phyloP scores from a whole-genome alignment of 2,888 invertebrate species.

The Oscheius myriophilus region DNA sequence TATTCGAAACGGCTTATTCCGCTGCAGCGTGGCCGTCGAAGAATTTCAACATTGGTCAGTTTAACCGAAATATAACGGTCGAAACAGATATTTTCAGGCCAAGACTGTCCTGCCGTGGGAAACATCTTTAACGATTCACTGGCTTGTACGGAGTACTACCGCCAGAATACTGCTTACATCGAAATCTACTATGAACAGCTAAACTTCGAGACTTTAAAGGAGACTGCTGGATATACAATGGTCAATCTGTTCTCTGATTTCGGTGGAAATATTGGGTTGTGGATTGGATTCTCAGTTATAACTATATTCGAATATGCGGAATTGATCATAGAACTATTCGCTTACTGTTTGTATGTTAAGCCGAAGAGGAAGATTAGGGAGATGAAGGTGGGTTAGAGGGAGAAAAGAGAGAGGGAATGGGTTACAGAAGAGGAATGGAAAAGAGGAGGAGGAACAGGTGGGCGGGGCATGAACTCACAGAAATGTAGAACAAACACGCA shows the following conservation, averaged over 20 bases:
- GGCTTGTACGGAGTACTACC: slow-evolving; percentile 68
- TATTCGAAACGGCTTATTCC: slow-evolving; percentile 70
- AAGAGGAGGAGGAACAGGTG: too few species aligned
- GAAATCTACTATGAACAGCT: slow-evolving; percentile 71
- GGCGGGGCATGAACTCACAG: too few species aligned
- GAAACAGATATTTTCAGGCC: slow-evolving; percentile 32
- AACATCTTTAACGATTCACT: slow-evolving; percentile 64
- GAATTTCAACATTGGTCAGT: slow-evolving; percentile 66
- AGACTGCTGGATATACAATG: slow-evolving; percentile 70
- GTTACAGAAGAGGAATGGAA: too few species aligned
- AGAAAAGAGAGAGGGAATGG: too few species aligned
- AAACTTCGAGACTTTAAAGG: slow-evolving; percentile 69
- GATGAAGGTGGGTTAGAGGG: slow-evolving; percentile 19
- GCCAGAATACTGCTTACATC: slow-evolving; percentile 68
- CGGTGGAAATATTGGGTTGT: slow-evolving; percentile 71
- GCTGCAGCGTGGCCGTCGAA: slow-evolving; percentile 70
- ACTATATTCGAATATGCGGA: slow-evolving; percentile 55
- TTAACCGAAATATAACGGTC: neutral
- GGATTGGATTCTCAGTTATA: slow-evolving; percentile 70
- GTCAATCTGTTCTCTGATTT: slow-evolving; percentile 70
- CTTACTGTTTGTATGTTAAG: slow-evolving; percentile 23
- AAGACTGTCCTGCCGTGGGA: slow-evolving; percentile 63
- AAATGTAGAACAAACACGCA: too few species aligned
- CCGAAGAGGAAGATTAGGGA: slow-evolving; percentile 26
- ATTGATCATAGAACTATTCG: slow-evolving; percentile 34